Percentiles rank a stretch among this genome's conserved stretches.
These are phyloP conservation scores for Yponomeuta cagnagella DNA, from an alignment of 2,888 invertebrate genomes.

Conservation along the genomic window DNA sequence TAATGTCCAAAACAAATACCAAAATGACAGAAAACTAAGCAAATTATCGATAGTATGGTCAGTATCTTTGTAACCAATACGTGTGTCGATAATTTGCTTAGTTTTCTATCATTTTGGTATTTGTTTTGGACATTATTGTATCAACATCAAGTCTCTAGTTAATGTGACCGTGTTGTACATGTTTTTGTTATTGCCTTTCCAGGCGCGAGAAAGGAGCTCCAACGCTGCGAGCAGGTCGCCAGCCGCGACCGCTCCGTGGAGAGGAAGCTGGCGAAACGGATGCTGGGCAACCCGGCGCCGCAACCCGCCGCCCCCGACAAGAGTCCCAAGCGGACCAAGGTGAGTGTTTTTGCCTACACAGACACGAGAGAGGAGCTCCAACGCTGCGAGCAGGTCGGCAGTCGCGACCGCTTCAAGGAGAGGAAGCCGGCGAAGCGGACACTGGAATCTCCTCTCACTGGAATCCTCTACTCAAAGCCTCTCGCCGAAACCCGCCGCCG, in stretches of 20 bases:
- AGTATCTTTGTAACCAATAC: no score
- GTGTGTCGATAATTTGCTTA: no score
- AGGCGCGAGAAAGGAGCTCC: conserved; percentile 43
- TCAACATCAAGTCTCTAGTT: no score
- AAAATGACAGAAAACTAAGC: no score
- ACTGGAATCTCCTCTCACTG: conserved; percentile 27
- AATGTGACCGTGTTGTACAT: no score
- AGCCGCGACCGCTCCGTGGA: conserved; percentile 68
- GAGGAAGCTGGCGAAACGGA: conserved; percentile 66
- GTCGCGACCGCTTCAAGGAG: conserved; percentile 66
- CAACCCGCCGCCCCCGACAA: conserved; percentile 39
- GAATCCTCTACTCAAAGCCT: conserved; percentile 19
- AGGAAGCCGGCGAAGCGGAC: conserved; percentile 68
- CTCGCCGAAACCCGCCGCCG: conserved; percentile 20
- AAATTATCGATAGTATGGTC: no score
- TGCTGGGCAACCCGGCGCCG: conserved; percentile 38
- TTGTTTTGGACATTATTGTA: no score
- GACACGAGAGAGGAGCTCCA: conserved; percentile 44
- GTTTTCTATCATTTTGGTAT: no score
- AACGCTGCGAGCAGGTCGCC: conserved; percentile 47
- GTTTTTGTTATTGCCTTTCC: not conserved
- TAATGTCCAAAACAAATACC: no score
- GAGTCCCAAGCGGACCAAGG: conserved; percentile 58
- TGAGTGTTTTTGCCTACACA: conserved; percentile 21
- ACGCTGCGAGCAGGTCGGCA: conserved; percentile 48